Conservation (phyloP, 2,797 vertebrate genomes). For the Phaenicophaeus curvirostris region DNA sequence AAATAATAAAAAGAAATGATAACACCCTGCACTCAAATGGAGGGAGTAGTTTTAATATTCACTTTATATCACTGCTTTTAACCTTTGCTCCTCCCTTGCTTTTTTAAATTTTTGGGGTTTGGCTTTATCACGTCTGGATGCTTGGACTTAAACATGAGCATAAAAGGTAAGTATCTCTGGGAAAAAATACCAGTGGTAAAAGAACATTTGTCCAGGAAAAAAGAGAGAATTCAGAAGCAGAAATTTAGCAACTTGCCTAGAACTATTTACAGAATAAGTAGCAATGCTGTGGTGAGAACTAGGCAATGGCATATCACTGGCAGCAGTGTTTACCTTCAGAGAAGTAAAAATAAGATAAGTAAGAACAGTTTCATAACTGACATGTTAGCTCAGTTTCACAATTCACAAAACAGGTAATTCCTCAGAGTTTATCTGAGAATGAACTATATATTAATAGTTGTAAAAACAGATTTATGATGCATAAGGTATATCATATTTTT, state of each 20-base stretch:
- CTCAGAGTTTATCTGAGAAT: not conserved
- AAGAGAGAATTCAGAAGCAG: not conserved
- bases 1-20: not conserved
- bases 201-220: not conserved
- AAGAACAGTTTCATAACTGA: not conserved
- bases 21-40: not conserved
- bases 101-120: not conserved
- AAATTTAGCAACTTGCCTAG: not conserved
- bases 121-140: not conserved
- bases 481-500: not conserved
- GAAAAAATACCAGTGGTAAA: not conserved
- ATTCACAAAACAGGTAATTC: not conserved
- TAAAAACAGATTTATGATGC: not conserved
- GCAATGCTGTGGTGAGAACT: not conserved
- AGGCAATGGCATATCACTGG: not conserved
- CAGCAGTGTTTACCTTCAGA: not conserved
- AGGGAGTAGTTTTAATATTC: not conserved
- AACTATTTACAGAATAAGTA: not conserved
- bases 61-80: not conserved
- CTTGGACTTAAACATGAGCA: not conserved
- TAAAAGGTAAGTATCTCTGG: not conserved
- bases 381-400: not conserved
- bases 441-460: not conserved
- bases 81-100: not conserved
- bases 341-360: not conserved